Conservation (phyloP, 92 coral and sea anemone species). For the Paramuricea clavata region DNA sequence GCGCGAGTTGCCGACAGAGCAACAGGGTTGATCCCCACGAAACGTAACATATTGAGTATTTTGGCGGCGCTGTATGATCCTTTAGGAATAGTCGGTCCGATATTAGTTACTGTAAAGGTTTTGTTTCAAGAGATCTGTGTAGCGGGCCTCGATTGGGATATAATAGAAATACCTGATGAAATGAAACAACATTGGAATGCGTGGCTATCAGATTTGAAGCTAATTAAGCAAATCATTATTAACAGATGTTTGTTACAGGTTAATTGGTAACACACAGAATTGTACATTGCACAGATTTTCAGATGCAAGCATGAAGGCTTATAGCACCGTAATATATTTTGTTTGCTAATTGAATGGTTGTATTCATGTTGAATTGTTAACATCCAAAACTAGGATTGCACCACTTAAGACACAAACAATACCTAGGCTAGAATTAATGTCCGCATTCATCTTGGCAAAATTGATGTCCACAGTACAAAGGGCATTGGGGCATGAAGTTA, state of each 20-base stretch:
- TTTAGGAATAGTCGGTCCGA: background rate
- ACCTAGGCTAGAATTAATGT: slow-evolving; percentile 35
- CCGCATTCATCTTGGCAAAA: background rate
- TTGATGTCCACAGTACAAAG: background rate
- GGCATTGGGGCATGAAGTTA: background rate
- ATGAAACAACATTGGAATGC: background rate
- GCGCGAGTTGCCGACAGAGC: slow-evolving; percentile 23
- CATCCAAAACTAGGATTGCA: slow-evolving; percentile 73
- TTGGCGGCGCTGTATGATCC: background rate
- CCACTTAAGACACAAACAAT: slow-evolving; percentile 63
- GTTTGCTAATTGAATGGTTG: slow-evolving; percentile 8
- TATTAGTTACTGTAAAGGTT: background rate
- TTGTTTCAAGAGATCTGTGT: background rate
- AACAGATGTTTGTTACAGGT: background rate
- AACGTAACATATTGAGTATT: background rate
- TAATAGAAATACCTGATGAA: background rate
- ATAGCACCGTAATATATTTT: slow-evolving; percentile 66
- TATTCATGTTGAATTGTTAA: slow-evolving; percentile 32
- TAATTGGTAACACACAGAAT: background rate
- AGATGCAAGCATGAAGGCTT: slow-evolving; percentile 66
- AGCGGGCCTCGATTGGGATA: background rate
- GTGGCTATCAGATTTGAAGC: background rate
- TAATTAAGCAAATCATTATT: too few species aligned
- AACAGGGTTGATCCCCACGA: background rate
- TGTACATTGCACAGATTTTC: slow-evolving; percentile 61